Conservation (phyloP, 2,113 vertebrate genomes). For the Taurulus bubalis region DNA sequence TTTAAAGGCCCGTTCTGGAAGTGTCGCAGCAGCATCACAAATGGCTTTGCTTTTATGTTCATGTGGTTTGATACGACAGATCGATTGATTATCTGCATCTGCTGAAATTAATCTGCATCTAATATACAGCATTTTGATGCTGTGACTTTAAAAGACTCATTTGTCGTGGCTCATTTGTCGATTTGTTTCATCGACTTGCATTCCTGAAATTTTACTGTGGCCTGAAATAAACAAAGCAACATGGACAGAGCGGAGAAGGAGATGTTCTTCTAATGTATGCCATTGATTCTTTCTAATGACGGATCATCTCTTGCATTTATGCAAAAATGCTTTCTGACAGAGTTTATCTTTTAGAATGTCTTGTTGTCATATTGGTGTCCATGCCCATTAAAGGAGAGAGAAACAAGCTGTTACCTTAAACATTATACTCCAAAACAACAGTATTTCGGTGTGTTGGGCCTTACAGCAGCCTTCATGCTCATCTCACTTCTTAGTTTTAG, state of each 20-base stretch:
- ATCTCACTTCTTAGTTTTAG: neutral
- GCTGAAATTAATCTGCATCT: neutral
- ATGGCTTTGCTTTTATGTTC: neutral
- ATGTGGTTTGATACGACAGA: constrained; percentile 1
- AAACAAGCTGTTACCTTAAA: neutral
- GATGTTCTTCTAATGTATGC: neutral
- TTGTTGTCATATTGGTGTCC: neutral
- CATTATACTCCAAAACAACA: neutral
- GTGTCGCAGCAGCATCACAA: constrained; percentile 2
- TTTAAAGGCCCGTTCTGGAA: constrained; percentile 31
- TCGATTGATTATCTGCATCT: constrained; percentile 8
- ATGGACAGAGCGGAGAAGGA: neutral
- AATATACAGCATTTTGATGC: neutral
- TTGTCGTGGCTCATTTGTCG: constrained; percentile 1
- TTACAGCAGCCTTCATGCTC: neutral
- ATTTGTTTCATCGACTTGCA: constrained; percentile 15
- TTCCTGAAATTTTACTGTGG: constrained; percentile 15
- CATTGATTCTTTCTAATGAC: constrained; percentile 11
- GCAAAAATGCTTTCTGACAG: neutral
- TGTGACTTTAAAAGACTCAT: neutral
- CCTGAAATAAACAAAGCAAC: constrained; percentile 4
- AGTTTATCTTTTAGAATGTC: neutral
- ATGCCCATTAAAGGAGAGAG: neutral
- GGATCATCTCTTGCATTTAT: constrained; percentile 3
- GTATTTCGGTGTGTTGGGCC: neutral